Evolutionary conservation across 1,140 invertebrate species (phyloP).

Genomic region (Aphelenchoides fujianensis): DNA sequence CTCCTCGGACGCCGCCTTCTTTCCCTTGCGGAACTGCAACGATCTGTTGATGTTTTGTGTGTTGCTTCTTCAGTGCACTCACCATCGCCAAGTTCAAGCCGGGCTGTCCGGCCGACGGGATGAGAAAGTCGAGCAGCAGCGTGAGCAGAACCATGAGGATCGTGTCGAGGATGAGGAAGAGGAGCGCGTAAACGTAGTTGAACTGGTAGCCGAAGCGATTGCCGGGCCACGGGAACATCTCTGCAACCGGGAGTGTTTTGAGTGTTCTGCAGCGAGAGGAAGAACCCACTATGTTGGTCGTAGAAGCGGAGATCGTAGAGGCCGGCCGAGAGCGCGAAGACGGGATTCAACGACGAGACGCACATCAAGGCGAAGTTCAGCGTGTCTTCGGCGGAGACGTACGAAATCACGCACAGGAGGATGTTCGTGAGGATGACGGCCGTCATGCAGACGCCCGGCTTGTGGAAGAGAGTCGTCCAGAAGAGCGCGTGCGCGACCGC

Average conservation of each 20-base stretch:
- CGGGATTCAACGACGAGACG: slow-evolving; percentile 6
- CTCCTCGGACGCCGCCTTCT: not conserved
- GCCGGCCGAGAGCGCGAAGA: not conserved
- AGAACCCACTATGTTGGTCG: not conserved
- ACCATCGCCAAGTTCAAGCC: not conserved
- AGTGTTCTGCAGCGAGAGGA: too few species aligned
- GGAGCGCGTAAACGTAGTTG: not conserved
- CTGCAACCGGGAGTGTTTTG: not conserved
- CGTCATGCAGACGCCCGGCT: not conserved
- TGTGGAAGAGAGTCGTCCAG: not conserved
- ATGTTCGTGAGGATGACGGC: not conserved
- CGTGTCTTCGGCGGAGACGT: not conserved
- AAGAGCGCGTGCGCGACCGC: slow-evolving; percentile 3
- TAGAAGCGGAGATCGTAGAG: slow-evolving; percentile 1
- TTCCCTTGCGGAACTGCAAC: slow-evolving; percentile 10
- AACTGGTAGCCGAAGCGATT: slow-evolving; percentile 9
- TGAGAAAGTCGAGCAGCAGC: not conserved
- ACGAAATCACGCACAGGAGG: not conserved
- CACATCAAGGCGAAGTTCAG: not conserved
- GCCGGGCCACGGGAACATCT: not conserved
- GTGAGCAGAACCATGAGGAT: slow-evolving; percentile 1
- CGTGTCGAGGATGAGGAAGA: slow-evolving; percentile 4
- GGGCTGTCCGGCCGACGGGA: slow-evolving; percentile 3
- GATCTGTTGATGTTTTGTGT: too few species aligned
- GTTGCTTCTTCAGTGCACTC: too few species aligned